Evolutionary conservation across 2,113 vertebrate species (phyloP), one percentile per base, ranked within the genome.

Genomic region (Grammomys dolichurus): DNA sequence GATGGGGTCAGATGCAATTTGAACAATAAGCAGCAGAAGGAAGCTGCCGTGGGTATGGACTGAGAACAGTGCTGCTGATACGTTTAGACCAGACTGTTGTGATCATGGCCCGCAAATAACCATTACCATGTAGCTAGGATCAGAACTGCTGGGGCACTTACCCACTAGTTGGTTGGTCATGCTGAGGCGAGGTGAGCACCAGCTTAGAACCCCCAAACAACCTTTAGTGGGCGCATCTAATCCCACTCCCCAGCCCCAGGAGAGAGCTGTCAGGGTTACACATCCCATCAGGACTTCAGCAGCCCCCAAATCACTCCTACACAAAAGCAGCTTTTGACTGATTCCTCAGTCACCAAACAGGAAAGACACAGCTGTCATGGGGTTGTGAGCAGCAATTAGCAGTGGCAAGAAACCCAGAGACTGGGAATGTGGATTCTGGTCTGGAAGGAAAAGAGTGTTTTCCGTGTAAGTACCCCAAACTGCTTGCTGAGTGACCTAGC

Each of bases 251-350:
- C 4, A 17, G 76, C 40, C 40, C 63, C 3, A 43, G 46, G 54
- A 67, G 54, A 67, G 36, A 92, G 54, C n/a, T 91, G 81, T 95
- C n/a, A 80, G 24, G 0, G 10, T 48, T 63, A 91, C 60, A 26
- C 73, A 31, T 75, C 75, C 73, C 86, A 67, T 24, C 82, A 96
- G 87, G 46, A 67, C 51, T 95, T 75, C 72, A 33, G 70, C 63
- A 75, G 16, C 67, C 65, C 84, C 63, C 89, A 88, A 20, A 73
- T 93, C 89, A 28, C 82, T 58, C 60, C 28, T 5, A 73, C 72
- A 80, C 96, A 94, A 95, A 94, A 93, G 89, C 92, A 75, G 40
- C 95, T 90, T 94, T 92, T 89, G 92, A 97, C 90, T 28, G 89
- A 96, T 84, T 75, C 87, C 40, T 94, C 91, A 93, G 70, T 58